Conservation (phyloP, 2,888 invertebrate genomes). For the Quadriops clusia region DNA sequence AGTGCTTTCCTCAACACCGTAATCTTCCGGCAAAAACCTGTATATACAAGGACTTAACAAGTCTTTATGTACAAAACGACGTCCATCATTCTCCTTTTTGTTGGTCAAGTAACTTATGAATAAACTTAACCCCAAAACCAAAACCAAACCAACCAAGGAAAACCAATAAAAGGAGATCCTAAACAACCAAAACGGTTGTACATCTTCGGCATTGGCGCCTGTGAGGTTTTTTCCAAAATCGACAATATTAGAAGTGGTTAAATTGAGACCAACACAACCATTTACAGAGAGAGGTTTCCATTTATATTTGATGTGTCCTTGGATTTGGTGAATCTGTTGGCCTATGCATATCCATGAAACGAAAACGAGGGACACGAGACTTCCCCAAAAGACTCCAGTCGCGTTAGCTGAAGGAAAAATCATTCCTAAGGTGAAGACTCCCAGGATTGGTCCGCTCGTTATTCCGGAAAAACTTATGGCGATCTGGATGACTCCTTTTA, state of each 20-base stretch:
- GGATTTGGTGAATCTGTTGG: conserved; percentile 19
- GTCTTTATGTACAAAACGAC: no score
- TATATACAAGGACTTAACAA: no score
- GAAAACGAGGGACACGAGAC: conserved; percentile 8
- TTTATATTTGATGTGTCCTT: conserved; percentile 17
- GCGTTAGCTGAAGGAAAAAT: conserved; percentile 50
- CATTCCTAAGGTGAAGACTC: conserved; percentile 53
- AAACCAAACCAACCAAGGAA: no score
- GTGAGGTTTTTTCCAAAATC: conserved; percentile 1
- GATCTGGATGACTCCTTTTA: conserved; percentile 55
- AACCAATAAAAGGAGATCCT: conserved; percentile 24
- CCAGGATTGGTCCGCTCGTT: conserved; percentile 52
- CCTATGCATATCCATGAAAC: conserved; percentile 16
- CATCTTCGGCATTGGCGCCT: not conserved
- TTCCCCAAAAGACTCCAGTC: conserved; percentile 11
- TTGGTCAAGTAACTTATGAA: no score
- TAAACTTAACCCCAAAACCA: no score
- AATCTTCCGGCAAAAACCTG: no score
- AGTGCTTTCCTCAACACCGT: no score
- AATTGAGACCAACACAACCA: conserved; percentile 17
- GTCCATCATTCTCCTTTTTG: no score
- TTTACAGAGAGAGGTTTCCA: conserved; percentile 20
- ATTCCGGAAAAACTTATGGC: conserved; percentile 49
- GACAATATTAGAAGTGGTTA: conserved; percentile 3
- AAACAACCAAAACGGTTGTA: conserved; percentile 17